Conservation (phyloP, 2,113 vertebrate species). For the Hystrix brachyura region DNA sequence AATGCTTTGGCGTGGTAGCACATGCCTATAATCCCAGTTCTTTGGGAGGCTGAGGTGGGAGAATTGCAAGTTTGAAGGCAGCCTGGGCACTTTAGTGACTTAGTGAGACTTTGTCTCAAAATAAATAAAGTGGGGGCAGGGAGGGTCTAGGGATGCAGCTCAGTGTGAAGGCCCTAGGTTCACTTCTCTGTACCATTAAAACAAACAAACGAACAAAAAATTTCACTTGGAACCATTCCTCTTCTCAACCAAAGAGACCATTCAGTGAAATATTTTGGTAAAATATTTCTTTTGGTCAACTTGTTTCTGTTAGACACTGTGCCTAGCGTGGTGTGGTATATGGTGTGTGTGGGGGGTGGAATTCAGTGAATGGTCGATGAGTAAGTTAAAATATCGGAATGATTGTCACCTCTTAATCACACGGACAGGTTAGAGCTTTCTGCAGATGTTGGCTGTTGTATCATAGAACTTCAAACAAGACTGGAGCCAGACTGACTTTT, state of each 20-base stretch:
- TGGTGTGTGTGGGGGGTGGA: not conserved
- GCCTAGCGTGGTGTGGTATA: not conserved
- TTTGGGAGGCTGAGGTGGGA: not conserved
- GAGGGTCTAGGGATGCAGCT: not conserved
- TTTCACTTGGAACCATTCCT: not conserved
- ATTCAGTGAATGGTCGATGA: not conserved
- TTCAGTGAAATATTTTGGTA: not conserved
- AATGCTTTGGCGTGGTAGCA: not conserved
- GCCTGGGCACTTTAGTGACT: not conserved
- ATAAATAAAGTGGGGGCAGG: not conserved
- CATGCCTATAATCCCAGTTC: not conserved
- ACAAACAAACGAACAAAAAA: not conserved
- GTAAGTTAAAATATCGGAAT: not conserved
- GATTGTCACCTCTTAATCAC: not conserved
- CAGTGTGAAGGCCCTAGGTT: not conserved
- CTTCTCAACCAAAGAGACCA: not conserved
- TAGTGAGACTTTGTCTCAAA: not conserved
- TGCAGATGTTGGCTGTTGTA: not conserved
- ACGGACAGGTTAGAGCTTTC: not conserved
- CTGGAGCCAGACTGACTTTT: constrained; percentile 29
- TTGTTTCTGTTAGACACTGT: not conserved
- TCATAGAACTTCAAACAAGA: not conserved
- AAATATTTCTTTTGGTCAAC: not conserved
- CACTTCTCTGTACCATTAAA: not conserved
- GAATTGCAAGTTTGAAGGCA: not conserved